Evolutionary conservation across 2,113 vertebrate species (phyloP).

Genomic region (Nothoprocta pentlandii): DNA sequence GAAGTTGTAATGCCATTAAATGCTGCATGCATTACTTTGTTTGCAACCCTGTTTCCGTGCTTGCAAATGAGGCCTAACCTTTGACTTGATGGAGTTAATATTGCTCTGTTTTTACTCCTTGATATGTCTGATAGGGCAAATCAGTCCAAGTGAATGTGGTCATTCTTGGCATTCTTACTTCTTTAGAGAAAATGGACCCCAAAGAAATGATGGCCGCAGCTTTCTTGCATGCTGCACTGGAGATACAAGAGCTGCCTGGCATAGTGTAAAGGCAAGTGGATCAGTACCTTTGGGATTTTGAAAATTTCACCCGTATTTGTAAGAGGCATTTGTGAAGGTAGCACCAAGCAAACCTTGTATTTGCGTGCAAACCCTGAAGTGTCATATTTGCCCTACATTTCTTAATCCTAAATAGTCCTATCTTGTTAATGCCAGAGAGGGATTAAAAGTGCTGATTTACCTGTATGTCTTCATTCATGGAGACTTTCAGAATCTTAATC

Average conservation of each 20-base stretch:
- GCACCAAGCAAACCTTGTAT: not conserved
- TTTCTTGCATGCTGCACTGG: too few relatives aligned
- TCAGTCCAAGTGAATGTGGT: not conserved
- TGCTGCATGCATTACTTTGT: not conserved
- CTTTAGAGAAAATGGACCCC: not conserved
- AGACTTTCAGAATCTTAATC: not conserved
- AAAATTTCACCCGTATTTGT: not conserved
- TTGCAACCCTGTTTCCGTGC: not conserved
- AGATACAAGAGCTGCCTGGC: not conserved
- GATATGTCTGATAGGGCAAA: not conserved
- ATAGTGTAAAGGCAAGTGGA: not conserved
- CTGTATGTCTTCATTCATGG: not conserved
- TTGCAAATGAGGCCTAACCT: not conserved
- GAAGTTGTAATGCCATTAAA: not conserved
- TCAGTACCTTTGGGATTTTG: not conserved
- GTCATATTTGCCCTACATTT: not conserved
- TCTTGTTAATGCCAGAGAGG: not conserved
- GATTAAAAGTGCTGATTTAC: not conserved
- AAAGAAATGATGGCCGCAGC: too few relatives aligned
- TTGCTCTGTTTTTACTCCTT: not conserved
- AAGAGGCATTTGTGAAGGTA: not conserved
- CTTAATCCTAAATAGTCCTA: not conserved
- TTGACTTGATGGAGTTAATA: not conserved
- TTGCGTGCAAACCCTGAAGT: fast-evolving
- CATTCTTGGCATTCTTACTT: not conserved